A percentile compares a stretch with the other conserved stretches of the same genome.
Conservation (phyloP, 2,888 invertebrate genomes). For the Cantharis lateralis region DNA sequence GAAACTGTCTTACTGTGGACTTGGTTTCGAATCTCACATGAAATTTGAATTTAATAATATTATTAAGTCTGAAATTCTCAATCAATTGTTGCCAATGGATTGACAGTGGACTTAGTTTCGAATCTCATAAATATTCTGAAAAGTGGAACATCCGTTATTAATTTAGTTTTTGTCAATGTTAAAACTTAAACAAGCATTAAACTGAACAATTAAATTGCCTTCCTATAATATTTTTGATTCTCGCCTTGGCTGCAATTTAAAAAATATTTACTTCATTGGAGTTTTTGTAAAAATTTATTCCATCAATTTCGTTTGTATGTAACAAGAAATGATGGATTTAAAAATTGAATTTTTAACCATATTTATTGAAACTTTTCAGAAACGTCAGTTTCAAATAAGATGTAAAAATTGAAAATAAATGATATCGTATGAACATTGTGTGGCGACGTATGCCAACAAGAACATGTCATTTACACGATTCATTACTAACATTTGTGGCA, state of each 20-base stretch:
- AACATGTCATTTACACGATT: conserved; percentile 52
- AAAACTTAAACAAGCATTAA: too few relatives aligned
- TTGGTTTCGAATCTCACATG: too few relatives aligned
- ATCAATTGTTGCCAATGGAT: too few relatives aligned
- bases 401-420: conserved; percentile 33
- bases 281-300: not conserved
- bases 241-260: not conserved
- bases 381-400: conserved; percentile 26
- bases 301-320: not conserved
- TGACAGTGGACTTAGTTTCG: too few relatives aligned
- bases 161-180: too few relatives aligned
- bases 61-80: too few relatives aligned
- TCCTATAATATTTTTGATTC: not conserved
- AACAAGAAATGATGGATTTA: conserved; percentile 6
- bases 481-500: conserved; percentile 49
- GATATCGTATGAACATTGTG: conserved; percentile 25
- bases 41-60: too few relatives aligned
- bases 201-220: not conserved
- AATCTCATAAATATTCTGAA: too few relatives aligned
- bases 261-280: not conserved
- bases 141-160: too few relatives aligned
- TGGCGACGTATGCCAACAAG: conserved; percentile 34
- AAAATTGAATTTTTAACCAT: conserved; percentile 10
- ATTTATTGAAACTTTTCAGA: conserved; percentile 22
- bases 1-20: too few relatives aligned